Percentiles rank a stretch among this genome's conserved stretches.
These are phyloP conservation scores for Peromyscus eremicus DNA, from an alignment of 2,797 vertebrate species.

Conservation along the genomic window DNA sequence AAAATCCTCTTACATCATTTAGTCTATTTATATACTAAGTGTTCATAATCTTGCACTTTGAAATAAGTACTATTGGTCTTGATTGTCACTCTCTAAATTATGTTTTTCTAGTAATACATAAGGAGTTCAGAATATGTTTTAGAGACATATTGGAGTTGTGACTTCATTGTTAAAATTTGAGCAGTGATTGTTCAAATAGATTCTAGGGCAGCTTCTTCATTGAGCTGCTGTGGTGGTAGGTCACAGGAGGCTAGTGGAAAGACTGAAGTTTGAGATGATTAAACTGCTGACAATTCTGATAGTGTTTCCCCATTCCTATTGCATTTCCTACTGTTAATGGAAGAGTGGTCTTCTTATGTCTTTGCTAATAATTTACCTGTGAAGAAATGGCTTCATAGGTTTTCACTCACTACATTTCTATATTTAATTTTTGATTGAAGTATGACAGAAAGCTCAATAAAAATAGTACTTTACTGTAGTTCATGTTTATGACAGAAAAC, in stretches of 20 bases:
- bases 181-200: not conserved
- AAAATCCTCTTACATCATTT: not conserved
- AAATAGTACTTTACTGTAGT: slow-evolving; percentile 42
- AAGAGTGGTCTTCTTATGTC: not conserved
- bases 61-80: not conserved
- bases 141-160: not conserved
- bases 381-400: not conserved
- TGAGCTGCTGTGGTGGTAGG: not conserved
- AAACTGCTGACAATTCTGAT: slow-evolving; percentile 1
- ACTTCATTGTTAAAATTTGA: not conserved
- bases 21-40: not conserved
- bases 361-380: slow-evolving; percentile 12
- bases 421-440: slow-evolving; percentile 69
- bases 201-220: not conserved
- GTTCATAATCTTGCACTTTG: not conserved
- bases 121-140: not conserved
- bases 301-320: not conserved
- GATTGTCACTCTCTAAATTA: not conserved
- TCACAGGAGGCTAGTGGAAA: not conserved
- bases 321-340: not conserved
- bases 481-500: slow-evolving; percentile 52
- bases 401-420: slow-evolving; percentile 15
- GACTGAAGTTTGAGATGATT: not conserved
- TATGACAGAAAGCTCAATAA: slow-evolving; percentile 55
- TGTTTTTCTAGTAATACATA: not conserved